Conservation (phyloP, 92 coral and sea anemone genomes). For the Meandrina meandrites region DNA sequence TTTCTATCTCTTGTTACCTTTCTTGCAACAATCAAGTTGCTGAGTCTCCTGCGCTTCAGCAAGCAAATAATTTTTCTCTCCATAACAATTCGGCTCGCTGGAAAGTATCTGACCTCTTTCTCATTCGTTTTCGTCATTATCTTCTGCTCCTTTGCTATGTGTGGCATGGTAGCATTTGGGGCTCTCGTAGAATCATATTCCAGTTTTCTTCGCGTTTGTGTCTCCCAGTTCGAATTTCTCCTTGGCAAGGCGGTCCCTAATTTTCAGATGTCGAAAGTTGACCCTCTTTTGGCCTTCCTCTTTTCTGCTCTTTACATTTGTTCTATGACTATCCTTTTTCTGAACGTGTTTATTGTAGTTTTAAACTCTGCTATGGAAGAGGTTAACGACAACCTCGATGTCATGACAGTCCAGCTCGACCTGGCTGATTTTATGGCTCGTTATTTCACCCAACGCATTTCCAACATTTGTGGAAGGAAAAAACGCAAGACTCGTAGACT, state of each 20-base stretch:
- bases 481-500: not conserved
- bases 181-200: slow-evolving; percentile 46
- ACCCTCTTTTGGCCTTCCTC: slow-evolving; percentile 60
- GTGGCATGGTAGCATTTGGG: slow-evolving; percentile 71
- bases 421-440: slow-evolving; percentile 19
- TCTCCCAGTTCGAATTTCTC: slow-evolving; percentile 63
- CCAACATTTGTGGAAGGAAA: not conserved
- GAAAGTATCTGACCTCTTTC: slow-evolving; percentile 41
- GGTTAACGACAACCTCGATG: slow-evolving; percentile 20
- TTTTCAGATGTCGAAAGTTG: slow-evolving; percentile 33
- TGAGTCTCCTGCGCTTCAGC: slow-evolving; percentile 57
- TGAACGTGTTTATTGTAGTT: slow-evolving; percentile 64
- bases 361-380: slow-evolving; percentile 41
- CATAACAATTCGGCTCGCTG: slow-evolving; percentile 51
- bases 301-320: slow-evolving; percentile 54
- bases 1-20: slow-evolving; percentile 58
- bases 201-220: slow-evolving; percentile 38
- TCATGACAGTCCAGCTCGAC: slow-evolving; percentile 33
- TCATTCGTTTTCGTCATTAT: slow-evolving; percentile 55
- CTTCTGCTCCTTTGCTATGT: slow-evolving; percentile 67
- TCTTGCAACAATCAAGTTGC: slow-evolving; percentile 57
- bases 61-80: slow-evolving; percentile 50
- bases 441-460: not conserved
- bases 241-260: slow-evolving; percentile 63
- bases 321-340: slow-evolving; percentile 53